Evolutionary conservation across 2,888 invertebrate genomes (phyloP).

Genomic region (Tiliacea aurago): DNA sequence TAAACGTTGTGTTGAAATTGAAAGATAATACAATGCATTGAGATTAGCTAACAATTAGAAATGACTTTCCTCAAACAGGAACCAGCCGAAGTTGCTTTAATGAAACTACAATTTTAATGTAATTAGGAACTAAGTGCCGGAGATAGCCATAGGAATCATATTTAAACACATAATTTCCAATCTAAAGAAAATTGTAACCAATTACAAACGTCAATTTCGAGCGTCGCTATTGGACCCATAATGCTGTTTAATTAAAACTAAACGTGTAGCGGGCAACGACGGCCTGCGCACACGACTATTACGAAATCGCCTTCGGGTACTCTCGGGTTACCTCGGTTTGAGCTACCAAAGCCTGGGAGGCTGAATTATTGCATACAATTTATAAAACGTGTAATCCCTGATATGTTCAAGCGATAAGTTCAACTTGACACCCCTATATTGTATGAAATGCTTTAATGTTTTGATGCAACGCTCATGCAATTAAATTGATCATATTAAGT

Average conservation of each 20-base stretch:
- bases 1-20: too few species aligned
- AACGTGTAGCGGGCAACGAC: slow-evolving; percentile 39
- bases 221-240: slow-evolving; percentile 42
- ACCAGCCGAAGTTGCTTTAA: too few species aligned
- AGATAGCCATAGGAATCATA: slow-evolving; percentile 6
- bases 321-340: slow-evolving; percentile 60
- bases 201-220: slow-evolving; percentile 40
- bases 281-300: slow-evolving; percentile 48
- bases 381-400: slow-evolving; percentile 61
- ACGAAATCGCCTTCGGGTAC: slow-evolving; percentile 57
- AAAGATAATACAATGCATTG: too few species aligned
- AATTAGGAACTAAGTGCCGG: not conserved
- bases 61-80: too few species aligned
- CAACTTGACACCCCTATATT: slow-evolving; percentile 53
- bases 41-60: too few species aligned
- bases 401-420: slow-evolving; percentile 55
- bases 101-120: too few species aligned
- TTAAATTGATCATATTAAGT: slow-evolving; percentile 48
- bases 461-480: slow-evolving; percentile 46
- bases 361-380: slow-evolving; percentile 61
- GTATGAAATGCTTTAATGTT: slow-evolving; percentile 37
- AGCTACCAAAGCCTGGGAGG: slow-evolving; percentile 56
- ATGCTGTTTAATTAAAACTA: slow-evolving; percentile 59
- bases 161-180: slow-evolving; percentile 33
- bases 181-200: slow-evolving; percentile 42